These are phyloP conservation scores for Caenorhabditis uteleia DNA, from an alignment of 2,888 invertebrate species.

Conservation along the genomic window DNA sequence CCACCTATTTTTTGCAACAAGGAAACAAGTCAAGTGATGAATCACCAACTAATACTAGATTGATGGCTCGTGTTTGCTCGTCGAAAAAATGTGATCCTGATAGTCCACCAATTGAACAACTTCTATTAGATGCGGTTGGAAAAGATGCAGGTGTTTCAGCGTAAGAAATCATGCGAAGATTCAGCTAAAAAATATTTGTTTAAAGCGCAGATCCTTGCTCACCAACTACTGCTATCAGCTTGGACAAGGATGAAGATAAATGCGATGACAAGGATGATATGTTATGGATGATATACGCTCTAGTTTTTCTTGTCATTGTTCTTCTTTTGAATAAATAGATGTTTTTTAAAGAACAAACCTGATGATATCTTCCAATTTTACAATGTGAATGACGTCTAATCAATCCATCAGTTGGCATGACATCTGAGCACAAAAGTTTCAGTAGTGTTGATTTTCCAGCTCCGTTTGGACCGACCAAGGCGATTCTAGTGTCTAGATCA, in stretches of 20 bases:
- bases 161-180: too few species aligned
- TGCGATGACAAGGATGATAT: conserved; percentile 21
- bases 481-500: conserved; percentile 92
- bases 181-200: background rate
- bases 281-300: conserved; percentile 28
- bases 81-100: conserved; percentile 44
- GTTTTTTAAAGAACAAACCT: conserved; percentile 72
- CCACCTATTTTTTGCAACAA: conserved; percentile 42
- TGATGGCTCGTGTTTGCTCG: conserved; percentile 35
- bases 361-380: conserved; percentile 95
- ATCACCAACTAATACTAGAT: conserved; percentile 39
- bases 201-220: background rate
- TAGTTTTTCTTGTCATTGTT: conserved; percentile 11
- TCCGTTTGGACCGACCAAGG: conserved; percentile 94
- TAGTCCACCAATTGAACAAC: conserved; percentile 55
- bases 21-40: conserved; percentile 34
- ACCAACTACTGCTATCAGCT: background rate
- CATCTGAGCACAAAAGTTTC: conserved; percentile 92
- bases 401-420: conserved; percentile 92
- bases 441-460: conserved; percentile 97
- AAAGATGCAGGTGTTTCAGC: too few species aligned
- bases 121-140: conserved; percentile 56
- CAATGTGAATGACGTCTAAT: conserved; percentile 97
- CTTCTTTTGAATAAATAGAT: conserved; percentile 6
- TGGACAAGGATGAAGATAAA: background rate